phyloP scores from a whole-genome alignment of 2,113 vertebrate genomes.

The Glareola pratincola region DNA sequence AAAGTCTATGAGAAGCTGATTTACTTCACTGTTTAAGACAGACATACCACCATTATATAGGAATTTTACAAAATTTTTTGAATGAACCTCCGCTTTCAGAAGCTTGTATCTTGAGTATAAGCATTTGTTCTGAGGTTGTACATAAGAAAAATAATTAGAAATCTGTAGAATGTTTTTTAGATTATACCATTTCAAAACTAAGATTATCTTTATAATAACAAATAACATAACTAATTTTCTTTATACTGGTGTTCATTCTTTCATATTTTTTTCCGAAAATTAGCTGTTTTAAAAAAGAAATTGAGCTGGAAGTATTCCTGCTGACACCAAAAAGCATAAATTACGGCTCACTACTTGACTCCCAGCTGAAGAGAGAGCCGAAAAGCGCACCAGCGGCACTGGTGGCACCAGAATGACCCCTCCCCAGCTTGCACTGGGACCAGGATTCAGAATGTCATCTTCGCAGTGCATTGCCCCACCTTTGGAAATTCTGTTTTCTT shows the following conservation, averaged over 20 bases:
- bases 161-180: neutral
- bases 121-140: neutral
- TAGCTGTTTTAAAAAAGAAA: neutral
- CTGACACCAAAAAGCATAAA: neutral
- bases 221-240: neutral
- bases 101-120: neutral
- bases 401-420: neutral
- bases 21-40: neutral
- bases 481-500: neutral
- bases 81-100: neutral
- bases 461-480: neutral
- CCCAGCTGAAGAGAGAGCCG: neutral
- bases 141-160: neutral
- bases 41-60: neutral
- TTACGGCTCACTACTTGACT: neutral
- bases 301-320: neutral
- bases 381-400: neutral
- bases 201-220: neutral
- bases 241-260: neutral
- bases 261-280: fast-evolving
- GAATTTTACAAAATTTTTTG: neutral
- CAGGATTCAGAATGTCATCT: neutral
- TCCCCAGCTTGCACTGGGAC: neutral
- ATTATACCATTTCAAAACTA: neutral
- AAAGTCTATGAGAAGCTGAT: neutral